Conservation (phyloP, 1,140 invertebrate species). For the Anadara kagoshimensis region DNA sequence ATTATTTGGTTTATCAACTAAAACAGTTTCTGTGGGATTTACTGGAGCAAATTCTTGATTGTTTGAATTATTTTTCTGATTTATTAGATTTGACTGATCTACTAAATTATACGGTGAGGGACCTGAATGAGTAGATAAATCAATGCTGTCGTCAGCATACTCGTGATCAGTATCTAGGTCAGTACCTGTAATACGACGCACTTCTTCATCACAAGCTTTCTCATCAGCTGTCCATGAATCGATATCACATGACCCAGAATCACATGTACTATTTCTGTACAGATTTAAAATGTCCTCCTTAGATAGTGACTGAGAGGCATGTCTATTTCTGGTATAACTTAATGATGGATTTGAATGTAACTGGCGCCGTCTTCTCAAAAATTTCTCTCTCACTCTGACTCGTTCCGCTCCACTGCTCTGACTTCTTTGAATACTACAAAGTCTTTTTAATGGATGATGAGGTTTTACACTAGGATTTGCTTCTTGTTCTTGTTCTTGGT, state of each 20-base stretch:
- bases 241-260: slow-evolving; percentile 57
- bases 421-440: slow-evolving; percentile 31
- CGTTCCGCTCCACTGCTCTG: slow-evolving; percentile 32
- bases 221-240: slow-evolving; percentile 60
- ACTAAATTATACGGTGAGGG: too few relatives aligned
- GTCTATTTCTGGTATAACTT: slow-evolving; percentile 36
- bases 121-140: slow-evolving; percentile 2
- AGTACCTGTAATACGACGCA: slow-evolving; percentile 61
- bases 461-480: slow-evolving; percentile 7
- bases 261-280: slow-evolving; percentile 51
- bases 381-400: slow-evolving; percentile 44
- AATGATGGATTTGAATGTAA: slow-evolving; percentile 29
- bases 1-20: too few relatives aligned
- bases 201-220: slow-evolving; percentile 62
- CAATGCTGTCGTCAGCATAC: slow-evolving; percentile 3
- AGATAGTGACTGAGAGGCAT: slow-evolving; percentile 25
- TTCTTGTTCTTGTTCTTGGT: neutral
- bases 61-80: too few relatives aligned
- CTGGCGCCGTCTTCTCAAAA: slow-evolving; percentile 1
- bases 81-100: too few relatives aligned
- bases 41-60: too few relatives aligned
- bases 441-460: slow-evolving; percentile 30
- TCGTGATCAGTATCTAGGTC: slow-evolving; percentile 58
- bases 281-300: neutral
- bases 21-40: too few relatives aligned